Base-by-base conservation (phyloP, 2,797 vertebrate species). In the Semaprochilodus insignis region DNA sequence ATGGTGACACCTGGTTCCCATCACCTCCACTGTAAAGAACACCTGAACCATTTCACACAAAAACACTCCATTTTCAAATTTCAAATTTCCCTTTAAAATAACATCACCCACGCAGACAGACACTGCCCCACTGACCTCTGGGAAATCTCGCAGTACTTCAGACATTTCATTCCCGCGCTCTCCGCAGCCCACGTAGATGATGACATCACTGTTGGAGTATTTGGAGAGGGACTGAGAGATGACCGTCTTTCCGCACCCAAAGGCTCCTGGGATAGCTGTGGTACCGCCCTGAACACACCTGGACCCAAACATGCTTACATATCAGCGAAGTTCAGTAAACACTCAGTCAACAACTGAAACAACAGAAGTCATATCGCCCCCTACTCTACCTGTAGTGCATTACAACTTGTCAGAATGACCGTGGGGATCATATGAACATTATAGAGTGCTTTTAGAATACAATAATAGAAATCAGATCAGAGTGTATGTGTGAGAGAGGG, bases 141-240 rank as follows among this genome's bases (percentile, higher is more conserved):
- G 95, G 83, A 96, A 96, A 89, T 99, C 98, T 70, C 98, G 92
- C 85, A 99, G 94, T 83, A 99, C 98, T 95, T 99, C 98, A 78
- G 98, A 99, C 98, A 99, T 99, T 92, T 99, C 98, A 57, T 99
- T 99, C 85, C 98, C 98, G 93, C 98, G 95, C 91, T 99, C 98
- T 86, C 98, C 98, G 34, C 98, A 99, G 81, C 98, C 98, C 21
- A 99, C 98, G 1, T 99, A 99, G 90, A 99, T 93, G 84, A 99
- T 99, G 84, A 99, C 97, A 15, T 99, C 98, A 70, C 98, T 99
- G 93, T 99, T 99, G 89, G 98, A 99, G 89, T 97, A 99, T 87
- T 99, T 99, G 67, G 98, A 99, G 67, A 99, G 89, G 55, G 98
- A 99, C 91, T 99, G 98, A 0, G 98, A 99, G 91, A 99, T 99